These are phyloP conservation scores for Spheniscus mendiculus DNA, from an alignment of 2,113 vertebrate genomes.

Conservation along the genomic window DNA sequence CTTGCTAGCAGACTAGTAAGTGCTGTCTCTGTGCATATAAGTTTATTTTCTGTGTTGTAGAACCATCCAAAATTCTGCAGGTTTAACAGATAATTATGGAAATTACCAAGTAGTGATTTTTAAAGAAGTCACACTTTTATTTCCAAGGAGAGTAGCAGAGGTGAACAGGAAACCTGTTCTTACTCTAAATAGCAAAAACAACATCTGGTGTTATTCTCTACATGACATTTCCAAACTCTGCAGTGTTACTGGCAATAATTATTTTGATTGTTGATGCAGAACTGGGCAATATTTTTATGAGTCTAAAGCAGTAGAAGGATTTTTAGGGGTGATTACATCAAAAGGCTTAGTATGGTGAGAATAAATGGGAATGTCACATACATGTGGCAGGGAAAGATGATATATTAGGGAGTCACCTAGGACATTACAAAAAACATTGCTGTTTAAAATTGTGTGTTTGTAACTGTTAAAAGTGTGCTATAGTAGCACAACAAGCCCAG, in stretches of 20 bases:
- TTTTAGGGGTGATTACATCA: not conserved
- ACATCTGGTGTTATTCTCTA: not conserved
- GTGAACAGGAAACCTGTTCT: not conserved
- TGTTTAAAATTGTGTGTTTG: not conserved
- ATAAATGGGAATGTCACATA: not conserved
- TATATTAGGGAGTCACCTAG: not conserved
- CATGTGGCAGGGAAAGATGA: not conserved
- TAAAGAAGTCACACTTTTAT: not conserved
- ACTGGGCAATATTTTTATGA: not conserved
- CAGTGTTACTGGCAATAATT: not conserved
- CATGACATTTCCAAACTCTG: not conserved
- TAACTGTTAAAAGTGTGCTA: not conserved
- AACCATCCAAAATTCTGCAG: not conserved
- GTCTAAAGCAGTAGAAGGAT: not conserved
- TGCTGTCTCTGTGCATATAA: not conserved
- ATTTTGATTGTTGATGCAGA: not conserved
- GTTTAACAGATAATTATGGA: not conserved
- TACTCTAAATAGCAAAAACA: not conserved
- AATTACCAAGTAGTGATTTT: not conserved
- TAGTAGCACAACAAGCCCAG: not conserved
- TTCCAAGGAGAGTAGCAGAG: not conserved
- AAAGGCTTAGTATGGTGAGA: not conserved
- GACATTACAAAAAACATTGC: not conserved
- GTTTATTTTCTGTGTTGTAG: not conserved
- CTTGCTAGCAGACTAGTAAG: not conserved